These are phyloP conservation scores for Drosophila kurseongensis DNA, from an alignment of 1,140 invertebrate genomes.

Conservation along the genomic window DNA sequence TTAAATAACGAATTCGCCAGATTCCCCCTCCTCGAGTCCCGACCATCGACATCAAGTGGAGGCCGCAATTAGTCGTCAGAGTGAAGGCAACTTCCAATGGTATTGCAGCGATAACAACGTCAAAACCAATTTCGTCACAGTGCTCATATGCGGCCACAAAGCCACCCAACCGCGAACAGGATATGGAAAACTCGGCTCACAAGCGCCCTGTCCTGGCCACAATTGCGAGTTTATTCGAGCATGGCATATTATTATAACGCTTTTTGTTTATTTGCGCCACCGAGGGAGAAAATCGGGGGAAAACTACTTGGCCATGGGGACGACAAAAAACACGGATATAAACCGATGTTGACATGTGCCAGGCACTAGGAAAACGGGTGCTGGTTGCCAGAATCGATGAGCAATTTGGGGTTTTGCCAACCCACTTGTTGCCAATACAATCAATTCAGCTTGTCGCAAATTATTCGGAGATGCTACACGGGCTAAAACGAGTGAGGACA, in stretches of 20 bases:
- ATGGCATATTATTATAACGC: conserved; percentile 54
- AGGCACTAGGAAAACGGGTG: conserved; percentile 14
- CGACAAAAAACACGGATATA: conserved; percentile 12
- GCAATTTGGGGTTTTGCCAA: conserved; percentile 9
- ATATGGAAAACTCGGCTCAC: conserved; percentile 25
- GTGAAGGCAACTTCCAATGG: background rate
- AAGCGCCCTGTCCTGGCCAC: background rate
- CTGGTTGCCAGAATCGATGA: conserved; percentile 11
- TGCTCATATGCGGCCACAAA: background rate
- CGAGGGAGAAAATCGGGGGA: conserved; percentile 22
- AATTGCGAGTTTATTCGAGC: conserved; percentile 23
- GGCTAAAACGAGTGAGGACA: background rate
- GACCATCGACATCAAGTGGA: background rate
- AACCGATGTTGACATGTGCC: conserved; percentile 38
- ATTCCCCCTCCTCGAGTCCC: background rate
- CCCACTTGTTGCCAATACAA: conserved; percentile 41
- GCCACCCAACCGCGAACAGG: conserved; percentile 2
- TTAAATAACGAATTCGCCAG: conserved; percentile 16
- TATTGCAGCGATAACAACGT: conserved; percentile 24
- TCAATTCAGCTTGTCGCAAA: conserved; percentile 13
- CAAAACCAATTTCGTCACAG: conserved; percentile 29
- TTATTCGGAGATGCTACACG: conserved; percentile 9
- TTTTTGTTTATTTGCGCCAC: conserved; percentile 43
- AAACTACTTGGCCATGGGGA: conserved; percentile 24
- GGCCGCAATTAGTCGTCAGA: conserved; percentile 27